Conservation (phyloP, 2,888 invertebrate species). For the Nomada fabriciana region DNA sequence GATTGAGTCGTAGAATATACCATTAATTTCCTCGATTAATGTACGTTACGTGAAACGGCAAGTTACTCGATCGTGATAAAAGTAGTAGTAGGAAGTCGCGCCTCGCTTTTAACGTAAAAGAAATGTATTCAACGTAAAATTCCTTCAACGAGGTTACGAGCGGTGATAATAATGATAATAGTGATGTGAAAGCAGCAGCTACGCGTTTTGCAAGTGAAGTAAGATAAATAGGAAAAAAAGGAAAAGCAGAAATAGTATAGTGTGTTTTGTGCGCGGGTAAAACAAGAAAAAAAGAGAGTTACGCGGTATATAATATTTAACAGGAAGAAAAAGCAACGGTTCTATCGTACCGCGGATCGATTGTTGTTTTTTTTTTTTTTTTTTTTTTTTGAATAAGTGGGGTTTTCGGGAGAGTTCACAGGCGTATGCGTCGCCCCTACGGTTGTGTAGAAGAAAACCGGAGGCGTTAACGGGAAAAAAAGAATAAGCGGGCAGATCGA, state of each 20-base stretch:
- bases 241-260: slow-evolving; percentile 12
- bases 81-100: slow-evolving; percentile 32
- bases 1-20: slow-evolving; percentile 45
- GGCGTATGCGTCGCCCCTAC: slow-evolving; percentile 25
- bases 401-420: slow-evolving; percentile 47
- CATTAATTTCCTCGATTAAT: slow-evolving; percentile 29
- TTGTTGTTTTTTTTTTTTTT: slow-evolving; percentile 44
- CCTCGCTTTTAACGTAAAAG: slow-evolving; percentile 43
- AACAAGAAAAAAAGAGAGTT: slow-evolving; percentile 18
- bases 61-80: slow-evolving; percentile 41
- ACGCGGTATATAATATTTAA: slow-evolving; percentile 29
- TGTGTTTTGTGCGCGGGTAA: slow-evolving; percentile 49
- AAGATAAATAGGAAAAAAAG: background rate
- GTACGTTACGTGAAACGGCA: slow-evolving; percentile 50
- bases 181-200: slow-evolving; percentile 57
- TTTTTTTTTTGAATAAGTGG: slow-evolving; percentile 34
- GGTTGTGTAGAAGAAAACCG: slow-evolving; percentile 32
- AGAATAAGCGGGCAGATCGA: slow-evolving; percentile 26
- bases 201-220: slow-evolving; percentile 46
- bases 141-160: slow-evolving; percentile 29
- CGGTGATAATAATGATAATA: slow-evolving; percentile 40
- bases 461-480: slow-evolving; percentile 3
- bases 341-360: slow-evolving; percentile 42
- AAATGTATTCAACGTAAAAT: slow-evolving; percentile 39
- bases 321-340: slow-evolving; percentile 55